Percentiles rank a stretch among this genome's conserved stretches.
These are phyloP conservation scores for Cyclophora albipunctata DNA, from an alignment of 2,888 invertebrate species.

Conservation along the genomic window DNA sequence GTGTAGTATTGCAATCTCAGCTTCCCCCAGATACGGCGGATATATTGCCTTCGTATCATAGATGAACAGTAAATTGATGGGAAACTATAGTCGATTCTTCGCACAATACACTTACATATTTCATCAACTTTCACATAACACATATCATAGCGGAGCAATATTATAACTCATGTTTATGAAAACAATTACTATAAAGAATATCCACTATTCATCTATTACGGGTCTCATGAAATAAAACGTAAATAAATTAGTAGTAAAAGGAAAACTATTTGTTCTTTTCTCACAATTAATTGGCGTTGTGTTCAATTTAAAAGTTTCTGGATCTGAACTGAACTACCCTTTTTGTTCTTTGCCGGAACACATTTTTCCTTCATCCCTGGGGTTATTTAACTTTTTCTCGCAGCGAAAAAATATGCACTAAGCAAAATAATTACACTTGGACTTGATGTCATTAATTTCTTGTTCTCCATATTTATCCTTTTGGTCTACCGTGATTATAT, in stretches of 20 bases:
- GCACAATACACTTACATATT: slow-evolving; percentile 50
- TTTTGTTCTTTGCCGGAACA: no score
- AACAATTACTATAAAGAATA: no score
- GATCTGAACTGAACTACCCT: no score
- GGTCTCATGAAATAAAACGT: no score
- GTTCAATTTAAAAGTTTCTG: no score
- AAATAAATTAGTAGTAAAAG: no score
- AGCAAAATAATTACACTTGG: slow-evolving; percentile 1
- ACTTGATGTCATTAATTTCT: not conserved
- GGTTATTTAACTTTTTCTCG: not conserved
- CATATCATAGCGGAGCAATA: not conserved
- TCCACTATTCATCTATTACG: no score
- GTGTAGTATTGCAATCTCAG: slow-evolving; percentile 53
- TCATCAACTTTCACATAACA: slow-evolving; percentile 34
- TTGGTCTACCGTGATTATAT: no score
- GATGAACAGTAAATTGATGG: slow-evolving; percentile 49
- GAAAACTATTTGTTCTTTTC: no score
- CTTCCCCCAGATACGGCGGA: slow-evolving; percentile 47
- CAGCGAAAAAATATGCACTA: not conserved
- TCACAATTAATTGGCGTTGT: no score
- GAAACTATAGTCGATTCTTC: slow-evolving; percentile 50
- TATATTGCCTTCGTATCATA: slow-evolving; percentile 56
- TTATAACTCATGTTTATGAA: not conserved
- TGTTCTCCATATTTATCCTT: no score
- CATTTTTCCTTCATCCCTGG: not conserved